phyloP scores from a whole-genome alignment of 2,888 invertebrate genomes.

The Norana najaformis region DNA sequence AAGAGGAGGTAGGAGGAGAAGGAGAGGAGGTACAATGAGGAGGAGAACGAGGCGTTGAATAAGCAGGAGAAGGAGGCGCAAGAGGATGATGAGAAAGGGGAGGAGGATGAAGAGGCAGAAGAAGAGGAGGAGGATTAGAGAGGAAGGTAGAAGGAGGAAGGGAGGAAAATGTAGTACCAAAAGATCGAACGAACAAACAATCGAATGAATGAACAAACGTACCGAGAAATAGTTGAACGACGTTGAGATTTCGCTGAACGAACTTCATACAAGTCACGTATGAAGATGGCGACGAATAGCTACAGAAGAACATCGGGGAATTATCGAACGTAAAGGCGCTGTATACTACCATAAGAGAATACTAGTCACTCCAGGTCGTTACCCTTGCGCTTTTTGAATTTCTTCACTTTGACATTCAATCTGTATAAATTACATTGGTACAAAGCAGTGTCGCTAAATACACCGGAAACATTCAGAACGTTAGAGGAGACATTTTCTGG shows the following conservation, averaged over 20 bases:
- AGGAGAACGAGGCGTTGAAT: too few relatives aligned
- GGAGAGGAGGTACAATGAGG: too few relatives aligned
- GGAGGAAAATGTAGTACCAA: neutral
- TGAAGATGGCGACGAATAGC: neutral
- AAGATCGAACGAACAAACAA: neutral
- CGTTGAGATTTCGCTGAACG: conserved; percentile 8
- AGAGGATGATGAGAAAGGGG: neutral
- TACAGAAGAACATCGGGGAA: neutral
- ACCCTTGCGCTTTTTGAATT: too few relatives aligned
- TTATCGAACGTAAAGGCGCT: too few relatives aligned
- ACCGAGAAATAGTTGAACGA: conserved; percentile 8
- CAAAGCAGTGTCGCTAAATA: neutral
- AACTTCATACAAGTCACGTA: conserved; percentile 2
- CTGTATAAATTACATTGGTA: neutral
- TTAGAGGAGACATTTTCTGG: too few relatives aligned
- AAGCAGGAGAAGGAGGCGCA: too few relatives aligned
- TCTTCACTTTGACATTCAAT: neutral
- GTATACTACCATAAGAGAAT: too few relatives aligned
- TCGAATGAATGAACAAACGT: neutral
- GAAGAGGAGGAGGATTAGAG: too few relatives aligned
- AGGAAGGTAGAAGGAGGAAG: too few relatives aligned
- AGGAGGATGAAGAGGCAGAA: too few relatives aligned
- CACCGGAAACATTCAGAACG: neutral
- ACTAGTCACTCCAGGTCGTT: too few relatives aligned
- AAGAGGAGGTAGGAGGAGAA: too few relatives aligned